Conservation (phyloP, 2,888 invertebrate species). For the Erebia ligea region DNA sequence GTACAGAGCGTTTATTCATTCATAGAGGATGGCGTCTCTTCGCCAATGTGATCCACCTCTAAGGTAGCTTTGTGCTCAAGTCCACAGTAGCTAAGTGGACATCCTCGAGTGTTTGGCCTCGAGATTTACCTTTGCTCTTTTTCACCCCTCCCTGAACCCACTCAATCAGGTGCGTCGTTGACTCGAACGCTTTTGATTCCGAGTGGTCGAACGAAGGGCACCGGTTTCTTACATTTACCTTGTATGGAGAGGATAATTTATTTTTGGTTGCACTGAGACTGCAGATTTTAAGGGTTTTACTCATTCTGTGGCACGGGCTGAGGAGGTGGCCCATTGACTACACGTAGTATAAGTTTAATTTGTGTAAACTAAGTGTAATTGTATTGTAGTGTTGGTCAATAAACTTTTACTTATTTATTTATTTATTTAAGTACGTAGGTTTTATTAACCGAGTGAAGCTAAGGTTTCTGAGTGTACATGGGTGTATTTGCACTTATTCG, state of each 20-base stretch:
- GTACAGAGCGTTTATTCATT: background rate
- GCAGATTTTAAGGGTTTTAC: background rate
- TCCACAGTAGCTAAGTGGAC: constrained; percentile 72
- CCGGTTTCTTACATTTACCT: constrained; percentile 6
- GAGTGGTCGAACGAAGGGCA: constrained; percentile 20
- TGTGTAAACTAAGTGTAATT: no score
- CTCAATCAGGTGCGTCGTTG: constrained; percentile 67
- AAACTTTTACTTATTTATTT: no score
- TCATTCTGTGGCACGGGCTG: no score
- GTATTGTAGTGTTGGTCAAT: no score
- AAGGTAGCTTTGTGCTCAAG: constrained; percentile 60
- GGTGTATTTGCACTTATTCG: no score
- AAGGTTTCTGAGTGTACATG: no score
- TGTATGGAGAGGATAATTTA: background rate
- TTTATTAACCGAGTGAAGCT: no score
- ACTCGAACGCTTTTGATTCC: constrained; percentile 47
- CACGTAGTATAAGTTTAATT: no score
- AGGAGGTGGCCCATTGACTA: no score
- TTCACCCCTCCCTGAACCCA: constrained; percentile 57
- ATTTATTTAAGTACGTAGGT: no score
- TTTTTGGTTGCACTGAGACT: background rate
- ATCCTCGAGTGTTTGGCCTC: constrained; percentile 79
- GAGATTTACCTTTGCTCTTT: constrained; percentile 81
- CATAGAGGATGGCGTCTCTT: no score
- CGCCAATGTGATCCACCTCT: constrained; percentile 24